phyloP scores from a whole-genome alignment of 2,113 vertebrate species.

The Eclectus roratus region DNA sequence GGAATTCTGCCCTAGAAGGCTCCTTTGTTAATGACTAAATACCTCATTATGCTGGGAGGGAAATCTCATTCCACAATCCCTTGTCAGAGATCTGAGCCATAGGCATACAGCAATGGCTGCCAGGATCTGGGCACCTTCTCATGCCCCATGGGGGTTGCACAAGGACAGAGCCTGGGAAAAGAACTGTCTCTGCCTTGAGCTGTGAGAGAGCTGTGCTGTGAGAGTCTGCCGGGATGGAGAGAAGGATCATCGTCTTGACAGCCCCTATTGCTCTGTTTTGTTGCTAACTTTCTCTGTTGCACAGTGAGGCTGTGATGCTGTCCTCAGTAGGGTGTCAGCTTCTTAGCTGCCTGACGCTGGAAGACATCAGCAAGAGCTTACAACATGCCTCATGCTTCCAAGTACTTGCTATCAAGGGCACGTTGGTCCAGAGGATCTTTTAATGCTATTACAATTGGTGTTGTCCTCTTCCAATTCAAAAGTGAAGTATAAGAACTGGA shows the following conservation, averaged over 20 bases:
- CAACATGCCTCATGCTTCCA: background rate
- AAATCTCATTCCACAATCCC: constrained; percentile 13
- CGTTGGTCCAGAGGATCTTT: constrained; percentile 7
- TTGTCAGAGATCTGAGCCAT: constrained; percentile 12
- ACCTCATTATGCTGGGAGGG: background rate
- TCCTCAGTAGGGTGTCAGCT: background rate
- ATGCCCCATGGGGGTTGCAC: background rate
- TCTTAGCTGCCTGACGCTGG: background rate
- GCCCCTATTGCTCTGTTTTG: background rate
- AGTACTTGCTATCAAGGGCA: background rate
- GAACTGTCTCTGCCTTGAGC: background rate
- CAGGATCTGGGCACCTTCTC: constrained; percentile 17
- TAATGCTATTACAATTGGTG: background rate
- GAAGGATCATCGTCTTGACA: background rate
- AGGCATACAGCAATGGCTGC: background rate
- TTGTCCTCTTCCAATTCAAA: constrained; percentile 11
- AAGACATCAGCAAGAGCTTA: background rate
- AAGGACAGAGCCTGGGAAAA: background rate
- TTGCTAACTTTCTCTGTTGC: background rate
- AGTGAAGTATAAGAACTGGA: constrained; percentile 22
- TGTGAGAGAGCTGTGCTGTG: background rate
- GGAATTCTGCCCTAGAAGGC: constrained; percentile 45
- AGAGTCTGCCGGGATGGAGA: background rate
- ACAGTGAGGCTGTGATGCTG: background rate
- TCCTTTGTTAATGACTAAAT: constrained; percentile 27